Evolutionary conservation across 2,797 vertebrate genomes (phyloP).

Genomic region (Streptopelia turtur): DNA sequence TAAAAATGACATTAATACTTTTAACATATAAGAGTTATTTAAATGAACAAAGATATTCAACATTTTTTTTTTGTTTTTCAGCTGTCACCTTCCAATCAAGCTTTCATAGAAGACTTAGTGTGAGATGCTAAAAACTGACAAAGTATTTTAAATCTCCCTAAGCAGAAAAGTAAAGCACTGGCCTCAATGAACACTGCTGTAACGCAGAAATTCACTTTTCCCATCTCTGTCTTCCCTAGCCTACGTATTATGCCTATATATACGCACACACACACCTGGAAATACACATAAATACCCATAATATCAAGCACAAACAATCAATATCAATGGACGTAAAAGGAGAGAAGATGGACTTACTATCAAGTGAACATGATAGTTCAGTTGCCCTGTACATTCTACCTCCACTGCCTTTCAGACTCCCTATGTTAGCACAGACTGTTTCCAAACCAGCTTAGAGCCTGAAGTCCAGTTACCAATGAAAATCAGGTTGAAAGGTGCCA

Average conservation of each 20-base stretch:
- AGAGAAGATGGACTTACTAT: neutral
- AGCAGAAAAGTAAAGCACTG: neutral
- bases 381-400: neutral
- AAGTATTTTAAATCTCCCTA: neutral
- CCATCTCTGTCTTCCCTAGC: neutral
- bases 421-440: neutral
- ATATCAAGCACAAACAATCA: neutral
- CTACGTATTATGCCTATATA: accelerated
- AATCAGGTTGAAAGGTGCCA: neutral
- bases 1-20: neutral
- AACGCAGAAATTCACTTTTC: neutral
- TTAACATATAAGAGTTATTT: neutral
- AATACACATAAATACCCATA: neutral
- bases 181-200: neutral
- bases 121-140: neutral
- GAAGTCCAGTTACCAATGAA: neutral
- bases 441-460: neutral
- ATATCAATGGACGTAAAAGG: neutral
- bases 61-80: neutral
- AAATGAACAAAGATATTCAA: neutral
- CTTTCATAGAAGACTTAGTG: neutral
- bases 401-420: neutral
- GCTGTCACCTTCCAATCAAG: neutral
- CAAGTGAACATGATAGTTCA: accelerated
- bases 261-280: neutral